Evolutionary conservation across 2,113 vertebrate species (phyloP), one percentile per base, ranked within the genome.

Genomic region (Podocnemis expansa): DNA sequence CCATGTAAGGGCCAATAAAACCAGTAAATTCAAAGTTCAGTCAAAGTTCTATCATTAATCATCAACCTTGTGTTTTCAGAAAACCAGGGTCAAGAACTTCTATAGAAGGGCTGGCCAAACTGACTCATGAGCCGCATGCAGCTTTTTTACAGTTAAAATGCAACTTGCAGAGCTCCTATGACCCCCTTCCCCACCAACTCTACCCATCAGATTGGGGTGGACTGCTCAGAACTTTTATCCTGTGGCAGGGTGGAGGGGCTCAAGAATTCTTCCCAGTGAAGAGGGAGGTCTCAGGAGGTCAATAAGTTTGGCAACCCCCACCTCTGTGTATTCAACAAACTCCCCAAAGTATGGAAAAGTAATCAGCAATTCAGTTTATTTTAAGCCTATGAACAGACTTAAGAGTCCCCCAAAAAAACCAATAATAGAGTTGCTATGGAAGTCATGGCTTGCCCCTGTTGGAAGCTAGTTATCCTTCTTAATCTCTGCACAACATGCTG

Each of bases 381-480:
- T 96, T 63, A 91, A 89, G 84, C 73, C 78, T 67, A 73, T 0
- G 0, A 87, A 41, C 25, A 93, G 92, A 52, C 60, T 49, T 49
- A 80, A 93, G 90, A 55, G 93, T 52, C 91, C 80, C 89, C 13
- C 13, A 14, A 51, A 94, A 95, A 91, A 82, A 49, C n/a, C 78
- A 91, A 88, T 85, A 91, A 73, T 49, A 6, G 1, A 78, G 86
- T 10, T 97, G 89, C 93, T 78, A 29, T 47, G 89, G 88, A 96
- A 90, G 95, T 85, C 86, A 82, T 24, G 89, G 85, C 63, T 70
- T 89, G 73, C 45, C 88, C 94, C 91, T 81, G 56, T 5, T 24
- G 94, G 92, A 87, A 92, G 96, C 82, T 94, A 93, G 90, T 93
- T 79, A 85, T 51, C 87, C 55, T 70, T 80, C 47, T 92, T 55